Conservation (phyloP, 2,797 vertebrate species). For the Coreius guichenoti region DNA sequence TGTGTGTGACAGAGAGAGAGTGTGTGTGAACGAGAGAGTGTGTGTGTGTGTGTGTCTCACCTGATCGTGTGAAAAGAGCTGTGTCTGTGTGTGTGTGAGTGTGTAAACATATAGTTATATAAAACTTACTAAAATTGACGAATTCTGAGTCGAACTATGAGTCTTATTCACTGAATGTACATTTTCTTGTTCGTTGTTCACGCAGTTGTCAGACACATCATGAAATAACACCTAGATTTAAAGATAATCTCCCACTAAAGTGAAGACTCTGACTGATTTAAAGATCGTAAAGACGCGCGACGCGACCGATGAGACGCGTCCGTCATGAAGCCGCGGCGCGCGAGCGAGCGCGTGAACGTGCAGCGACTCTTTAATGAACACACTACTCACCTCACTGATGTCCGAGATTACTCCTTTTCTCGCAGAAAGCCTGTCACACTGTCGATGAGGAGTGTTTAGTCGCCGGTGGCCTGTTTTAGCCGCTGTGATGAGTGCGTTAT, state of each 20-base stretch:
- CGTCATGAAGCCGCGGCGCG: not conserved
- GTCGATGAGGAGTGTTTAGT: rapidly evolving
- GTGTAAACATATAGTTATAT: too few relatives aligned
- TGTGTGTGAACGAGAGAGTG: too few relatives aligned
- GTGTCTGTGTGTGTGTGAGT: too few relatives aligned
- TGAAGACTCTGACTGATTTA: not conserved
- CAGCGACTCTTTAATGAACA: not conserved
- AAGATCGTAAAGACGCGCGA: not conserved
- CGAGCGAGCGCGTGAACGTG: too few relatives aligned
- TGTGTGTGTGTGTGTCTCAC: not conserved
- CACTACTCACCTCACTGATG: constrained; percentile 3
- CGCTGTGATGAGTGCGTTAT: rapidly evolving
- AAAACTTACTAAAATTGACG: too few relatives aligned
- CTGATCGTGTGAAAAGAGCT: too few relatives aligned
- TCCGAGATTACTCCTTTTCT: not conserved
- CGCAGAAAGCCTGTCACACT: rapidly evolving
- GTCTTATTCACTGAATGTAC: not conserved
- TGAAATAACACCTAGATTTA: not conserved
- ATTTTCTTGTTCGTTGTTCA: too few relatives aligned
- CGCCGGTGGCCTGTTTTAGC: not conserved
- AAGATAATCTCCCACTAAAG: not conserved
- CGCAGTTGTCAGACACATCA: not conserved
- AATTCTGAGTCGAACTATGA: not conserved
- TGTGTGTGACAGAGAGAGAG: too few relatives aligned
- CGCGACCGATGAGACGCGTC: not conserved